Percentiles rank a stretch among this genome's conserved stretches.
Conservation (phyloP, 2,113 vertebrate species). For the Prietella phreatophila region DNA sequence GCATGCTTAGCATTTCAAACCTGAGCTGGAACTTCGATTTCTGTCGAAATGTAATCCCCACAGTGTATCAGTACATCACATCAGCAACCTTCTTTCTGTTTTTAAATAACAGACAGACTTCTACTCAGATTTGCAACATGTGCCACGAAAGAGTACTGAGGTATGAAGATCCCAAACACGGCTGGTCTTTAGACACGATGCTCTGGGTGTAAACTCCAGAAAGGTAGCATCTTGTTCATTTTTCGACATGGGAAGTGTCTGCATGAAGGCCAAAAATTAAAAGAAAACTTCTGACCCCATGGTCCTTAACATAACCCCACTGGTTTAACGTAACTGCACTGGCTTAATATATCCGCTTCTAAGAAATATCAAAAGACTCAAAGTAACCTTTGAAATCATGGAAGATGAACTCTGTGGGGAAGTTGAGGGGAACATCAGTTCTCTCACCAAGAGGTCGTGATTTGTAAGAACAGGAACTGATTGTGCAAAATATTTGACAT, state of each 20-base stretch:
- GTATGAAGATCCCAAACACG: neutral
- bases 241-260: neutral
- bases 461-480: slow-evolving; percentile 54
- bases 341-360: neutral
- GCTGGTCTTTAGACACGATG: neutral
- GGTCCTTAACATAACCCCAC: neutral
- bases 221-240: neutral
- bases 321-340: neutral
- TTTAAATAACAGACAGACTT: slow-evolving; percentile 19
- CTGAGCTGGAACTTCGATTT: neutral
- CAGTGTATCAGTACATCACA: neutral
- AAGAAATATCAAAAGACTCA: neutral
- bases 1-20: neutral
- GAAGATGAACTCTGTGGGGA: slow-evolving; percentile 6
- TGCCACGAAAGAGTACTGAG: neutral
- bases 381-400: neutral
- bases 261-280: neutral
- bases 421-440: neutral
- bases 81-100: neutral
- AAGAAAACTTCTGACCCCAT: neutral
- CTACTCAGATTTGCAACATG: neutral
- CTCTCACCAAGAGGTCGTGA: neutral
- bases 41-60: neutral
- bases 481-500: slow-evolving; percentile 62
- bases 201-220: neutral